Conservation (phyloP, 1,140 invertebrate genomes). For the Formica selysi region DNA sequence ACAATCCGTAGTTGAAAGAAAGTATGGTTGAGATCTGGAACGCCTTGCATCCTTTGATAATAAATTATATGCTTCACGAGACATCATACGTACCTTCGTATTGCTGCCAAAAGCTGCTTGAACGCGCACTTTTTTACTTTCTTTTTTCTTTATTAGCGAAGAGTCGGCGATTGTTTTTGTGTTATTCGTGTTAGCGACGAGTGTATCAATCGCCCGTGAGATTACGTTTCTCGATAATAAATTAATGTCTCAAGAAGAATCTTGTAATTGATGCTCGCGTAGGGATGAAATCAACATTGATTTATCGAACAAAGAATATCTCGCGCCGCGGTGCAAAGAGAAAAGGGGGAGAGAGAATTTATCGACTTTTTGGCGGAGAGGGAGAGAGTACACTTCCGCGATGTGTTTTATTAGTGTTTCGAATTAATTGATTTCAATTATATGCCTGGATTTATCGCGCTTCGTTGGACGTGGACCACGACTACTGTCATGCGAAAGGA, state of each 20-base stretch:
- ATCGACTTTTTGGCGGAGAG: slow-evolving; percentile 68
- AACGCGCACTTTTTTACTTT: too few relatives aligned
- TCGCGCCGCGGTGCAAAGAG: slow-evolving; percentile 57
- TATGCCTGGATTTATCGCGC: slow-evolving; percentile 19
- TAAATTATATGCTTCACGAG: slow-evolving; percentile 38
- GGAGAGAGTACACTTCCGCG: slow-evolving; percentile 27
- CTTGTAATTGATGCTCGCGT: slow-evolving; percentile 80
- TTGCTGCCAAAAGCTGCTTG: slow-evolving; percentile 75
- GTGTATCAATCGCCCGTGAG: slow-evolving; percentile 72
- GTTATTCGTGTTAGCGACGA: slow-evolving; percentile 62
- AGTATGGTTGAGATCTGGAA: too few relatives aligned
- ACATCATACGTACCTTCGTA: slow-evolving; percentile 63
- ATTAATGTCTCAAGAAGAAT: slow-evolving; percentile 81
- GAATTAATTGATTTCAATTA: slow-evolving; percentile 63
- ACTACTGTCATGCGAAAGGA: slow-evolving; percentile 12
- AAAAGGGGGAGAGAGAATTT: slow-evolving; percentile 62
- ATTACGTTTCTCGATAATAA: slow-evolving; percentile 81
- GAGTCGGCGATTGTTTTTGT: slow-evolving; percentile 65
- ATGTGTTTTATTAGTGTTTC: slow-evolving; percentile 50
- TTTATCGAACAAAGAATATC: slow-evolving; percentile 76
- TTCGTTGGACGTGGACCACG: not conserved
- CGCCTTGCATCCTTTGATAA: slow-evolving; percentile 24
- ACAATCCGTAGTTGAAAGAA: too few relatives aligned
- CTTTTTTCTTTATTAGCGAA: slow-evolving; percentile 47
- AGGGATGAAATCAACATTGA: slow-evolving; percentile 83